These are phyloP conservation scores for Cynopterus sphinx DNA, from an alignment of 2,797 vertebrate species.

Conservation along the genomic window DNA sequence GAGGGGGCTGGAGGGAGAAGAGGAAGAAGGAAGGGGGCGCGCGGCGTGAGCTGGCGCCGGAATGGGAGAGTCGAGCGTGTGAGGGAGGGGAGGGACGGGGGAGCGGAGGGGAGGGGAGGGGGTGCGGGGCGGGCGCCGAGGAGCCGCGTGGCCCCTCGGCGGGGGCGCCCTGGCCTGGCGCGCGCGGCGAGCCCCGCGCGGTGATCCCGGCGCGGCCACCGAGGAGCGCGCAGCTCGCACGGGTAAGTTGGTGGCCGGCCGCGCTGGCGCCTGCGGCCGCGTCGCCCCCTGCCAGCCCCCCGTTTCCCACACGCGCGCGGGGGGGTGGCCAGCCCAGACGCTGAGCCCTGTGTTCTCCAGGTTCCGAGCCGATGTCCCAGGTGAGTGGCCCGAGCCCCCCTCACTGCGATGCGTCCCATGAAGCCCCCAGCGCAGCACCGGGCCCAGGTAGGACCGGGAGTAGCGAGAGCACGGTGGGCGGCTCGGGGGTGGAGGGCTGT, in stretches of 20 bases:
- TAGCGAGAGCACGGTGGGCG: neutral
- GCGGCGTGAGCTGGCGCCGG: constrained; percentile 60
- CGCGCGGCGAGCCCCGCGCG: neutral
- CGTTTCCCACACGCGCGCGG: neutral
- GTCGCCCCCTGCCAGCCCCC: neutral
- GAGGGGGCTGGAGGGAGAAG: constrained; percentile 71
- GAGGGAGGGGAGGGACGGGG: too few species aligned
- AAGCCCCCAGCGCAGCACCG: constrained; percentile 76
- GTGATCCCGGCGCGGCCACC: neutral
- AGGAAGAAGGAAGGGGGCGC: constrained; percentile 66
- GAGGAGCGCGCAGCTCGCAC: neutral
- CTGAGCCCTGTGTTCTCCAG: constrained; percentile 71
- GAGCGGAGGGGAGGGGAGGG: too few species aligned
- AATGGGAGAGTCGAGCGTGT: constrained; percentile 19
- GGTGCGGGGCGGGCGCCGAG: neutral
- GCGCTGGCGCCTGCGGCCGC: neutral
- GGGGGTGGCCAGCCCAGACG: too few species aligned
- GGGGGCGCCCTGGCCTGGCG: neutral
- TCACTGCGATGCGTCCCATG: constrained; percentile 86
- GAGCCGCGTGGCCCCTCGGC: neutral
- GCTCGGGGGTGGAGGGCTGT: neutral
- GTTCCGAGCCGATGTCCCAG: constrained; percentile 90
- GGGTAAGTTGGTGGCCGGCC: constrained; percentile 10
- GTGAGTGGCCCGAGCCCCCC: constrained; percentile 84
- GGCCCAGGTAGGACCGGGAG: constrained; percentile 72